A percentile compares a stretch with the other conserved stretches of the same genome.
These are phyloP conservation scores for Alca torda DNA, from an alignment of 2,797 vertebrate genomes.

Conservation along the genomic window DNA sequence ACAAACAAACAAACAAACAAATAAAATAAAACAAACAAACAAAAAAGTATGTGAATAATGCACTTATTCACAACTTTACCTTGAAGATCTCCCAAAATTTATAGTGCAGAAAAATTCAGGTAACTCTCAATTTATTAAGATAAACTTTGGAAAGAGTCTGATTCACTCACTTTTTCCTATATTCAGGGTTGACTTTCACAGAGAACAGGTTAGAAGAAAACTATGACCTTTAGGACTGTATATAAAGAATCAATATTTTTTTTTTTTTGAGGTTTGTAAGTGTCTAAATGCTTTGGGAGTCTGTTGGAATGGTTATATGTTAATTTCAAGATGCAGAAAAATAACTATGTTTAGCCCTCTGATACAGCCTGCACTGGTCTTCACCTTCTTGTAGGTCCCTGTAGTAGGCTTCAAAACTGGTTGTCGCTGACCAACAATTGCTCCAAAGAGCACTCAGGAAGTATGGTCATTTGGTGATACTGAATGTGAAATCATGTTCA, in stretches of 20 bases:
- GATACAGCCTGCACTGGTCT: background rate
- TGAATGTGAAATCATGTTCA: background rate
- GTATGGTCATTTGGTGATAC: background rate
- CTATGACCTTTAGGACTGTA: background rate
- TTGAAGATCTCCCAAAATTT: slow-evolving; percentile 19
- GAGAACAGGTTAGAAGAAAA: background rate
- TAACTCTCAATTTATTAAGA: slow-evolving; percentile 5
- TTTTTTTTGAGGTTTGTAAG: background rate
- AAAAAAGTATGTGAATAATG: slow-evolving; percentile 51
- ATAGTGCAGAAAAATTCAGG: slow-evolving; percentile 8
- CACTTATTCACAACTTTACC: slow-evolving; percentile 37
- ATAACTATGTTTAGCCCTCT: background rate
- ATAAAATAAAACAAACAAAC: background rate
- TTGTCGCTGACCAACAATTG: background rate
- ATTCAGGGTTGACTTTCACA: background rate
- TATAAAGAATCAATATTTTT: background rate
- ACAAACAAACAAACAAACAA: background rate
- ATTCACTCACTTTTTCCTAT: background rate
- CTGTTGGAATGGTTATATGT: background rate
- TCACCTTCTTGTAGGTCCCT: background rate
- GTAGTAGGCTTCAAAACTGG: background rate
- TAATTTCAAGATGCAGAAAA: background rate
- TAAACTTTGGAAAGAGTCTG: background rate
- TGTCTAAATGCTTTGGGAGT: background rate
- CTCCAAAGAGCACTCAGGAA: background rate